Conservation (phyloP, 2,888 invertebrate genomes). For the Doris montereyensis region DNA sequence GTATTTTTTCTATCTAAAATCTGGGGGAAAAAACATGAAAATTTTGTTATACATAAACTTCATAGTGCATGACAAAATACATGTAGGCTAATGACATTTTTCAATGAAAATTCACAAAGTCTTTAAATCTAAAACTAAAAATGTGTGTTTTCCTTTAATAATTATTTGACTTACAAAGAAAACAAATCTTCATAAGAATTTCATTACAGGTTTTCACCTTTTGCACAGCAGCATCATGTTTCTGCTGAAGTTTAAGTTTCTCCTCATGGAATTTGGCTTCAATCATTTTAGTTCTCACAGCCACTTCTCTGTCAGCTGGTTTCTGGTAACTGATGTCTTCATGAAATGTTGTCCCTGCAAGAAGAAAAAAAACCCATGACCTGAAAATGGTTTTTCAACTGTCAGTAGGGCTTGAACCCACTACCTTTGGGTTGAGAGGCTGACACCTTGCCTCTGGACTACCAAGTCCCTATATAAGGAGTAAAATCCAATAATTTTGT, state of each 20-base stretch:
- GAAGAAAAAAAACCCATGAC: conserved; percentile 9
- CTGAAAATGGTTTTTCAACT: too few species aligned
- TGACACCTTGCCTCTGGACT: too few species aligned
- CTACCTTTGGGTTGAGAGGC: too few species aligned
- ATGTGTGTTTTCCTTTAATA: too few species aligned
- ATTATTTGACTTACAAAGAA: too few species aligned
- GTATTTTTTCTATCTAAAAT: conserved; percentile 71
- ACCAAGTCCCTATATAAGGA: too few species aligned
- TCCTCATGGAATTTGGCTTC: conserved; percentile 72
- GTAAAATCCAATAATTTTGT: too few species aligned
- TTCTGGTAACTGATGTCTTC: conserved; percentile 43
- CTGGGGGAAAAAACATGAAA: conserved; percentile 46
- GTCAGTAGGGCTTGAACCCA: too few species aligned
- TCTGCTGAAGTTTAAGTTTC: conserved; percentile 70
- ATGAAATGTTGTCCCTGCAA: conserved; percentile 43
- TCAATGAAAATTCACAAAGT: background rate
- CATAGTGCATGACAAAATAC: background rate
- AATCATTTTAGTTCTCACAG: conserved; percentile 66
- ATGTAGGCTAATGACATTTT: background rate
- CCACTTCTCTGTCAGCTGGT: conserved; percentile 47
- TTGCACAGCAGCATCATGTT: conserved; percentile 70
- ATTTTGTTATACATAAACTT: background rate
- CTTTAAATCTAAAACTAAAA: too few species aligned
- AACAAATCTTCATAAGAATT: too few species aligned
- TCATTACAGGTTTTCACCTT: conserved; percentile 56